Conservation (phyloP, 2,888 invertebrate species). For the Torymus aiolomorphi region DNA sequence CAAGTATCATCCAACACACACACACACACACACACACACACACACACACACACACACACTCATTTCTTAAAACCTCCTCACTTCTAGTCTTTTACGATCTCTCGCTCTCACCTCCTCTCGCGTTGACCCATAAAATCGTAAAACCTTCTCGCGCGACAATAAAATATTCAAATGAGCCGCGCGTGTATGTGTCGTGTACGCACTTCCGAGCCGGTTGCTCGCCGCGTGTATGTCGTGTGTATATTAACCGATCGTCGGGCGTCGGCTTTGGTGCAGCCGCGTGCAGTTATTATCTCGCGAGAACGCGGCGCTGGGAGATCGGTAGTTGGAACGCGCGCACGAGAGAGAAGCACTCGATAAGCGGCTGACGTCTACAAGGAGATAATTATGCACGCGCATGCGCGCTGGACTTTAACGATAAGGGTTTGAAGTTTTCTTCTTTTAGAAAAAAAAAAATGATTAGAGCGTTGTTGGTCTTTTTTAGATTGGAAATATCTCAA, state of each 20-base stretch:
- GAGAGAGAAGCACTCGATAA: constrained; percentile 20
- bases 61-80: too few relatives aligned
- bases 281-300: too few relatives aligned
- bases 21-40: too few relatives aligned
- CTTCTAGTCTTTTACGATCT: too few relatives aligned
- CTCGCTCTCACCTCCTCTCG: too few relatives aligned
- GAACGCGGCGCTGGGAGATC: background rate
- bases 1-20: too few relatives aligned
- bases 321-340: constrained; percentile 25
- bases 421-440: background rate
- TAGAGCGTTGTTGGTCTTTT: too few relatives aligned
- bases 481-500: too few relatives aligned
- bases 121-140: constrained; percentile 39
- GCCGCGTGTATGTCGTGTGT: background rate
- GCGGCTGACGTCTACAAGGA: constrained; percentile 37
- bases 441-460: background rate
- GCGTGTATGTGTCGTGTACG: constrained; percentile 42
- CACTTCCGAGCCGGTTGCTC: background rate
- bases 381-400: constrained; percentile 37
- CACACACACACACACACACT: too few relatives aligned
- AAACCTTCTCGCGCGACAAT: constrained; percentile 61
- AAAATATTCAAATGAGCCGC: constrained; percentile 66
- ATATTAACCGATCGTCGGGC: constrained; percentile 27
- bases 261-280: background rate
- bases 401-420: constrained; percentile 44